These are phyloP conservation scores for Leiothrix lutea DNA, from an alignment of 2,113 vertebrate species.

Conservation along the genomic window DNA sequence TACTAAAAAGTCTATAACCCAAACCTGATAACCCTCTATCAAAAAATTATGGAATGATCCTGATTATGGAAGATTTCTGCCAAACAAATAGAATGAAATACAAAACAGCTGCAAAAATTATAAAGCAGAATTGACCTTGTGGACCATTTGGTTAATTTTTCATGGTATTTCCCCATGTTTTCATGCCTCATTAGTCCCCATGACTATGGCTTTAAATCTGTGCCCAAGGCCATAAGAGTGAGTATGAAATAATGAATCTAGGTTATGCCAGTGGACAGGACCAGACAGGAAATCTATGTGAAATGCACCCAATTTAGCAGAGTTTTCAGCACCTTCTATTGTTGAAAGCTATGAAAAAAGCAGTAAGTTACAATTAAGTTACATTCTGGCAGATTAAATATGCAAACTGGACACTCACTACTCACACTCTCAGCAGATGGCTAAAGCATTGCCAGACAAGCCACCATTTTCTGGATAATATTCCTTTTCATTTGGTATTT, in stretches of 20 bases:
- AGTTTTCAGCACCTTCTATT: not conserved
- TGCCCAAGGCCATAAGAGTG: not conserved
- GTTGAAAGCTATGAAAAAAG: not conserved
- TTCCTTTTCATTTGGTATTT: not conserved
- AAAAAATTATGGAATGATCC: not conserved
- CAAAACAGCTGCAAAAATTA: not conserved
- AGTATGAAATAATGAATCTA: not conserved
- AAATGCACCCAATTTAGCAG: not conserved
- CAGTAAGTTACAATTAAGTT: not conserved
- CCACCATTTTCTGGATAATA: not conserved
- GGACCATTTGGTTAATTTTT: not conserved
- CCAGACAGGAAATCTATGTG: not conserved
- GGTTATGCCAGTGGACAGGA: not conserved
- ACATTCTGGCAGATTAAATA: not conserved
- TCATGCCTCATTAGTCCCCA: not conserved
- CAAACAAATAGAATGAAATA: not conserved
- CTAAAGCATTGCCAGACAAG: not conserved
- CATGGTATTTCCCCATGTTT: not conserved
- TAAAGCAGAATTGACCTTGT: not conserved
- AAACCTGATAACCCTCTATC: not conserved
- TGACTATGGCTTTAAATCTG: not conserved
- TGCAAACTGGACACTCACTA: not conserved
- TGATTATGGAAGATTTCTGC: not conserved
- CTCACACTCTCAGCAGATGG: not conserved
- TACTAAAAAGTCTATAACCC: not conserved